Evolutionary conservation across 1,140 invertebrate species (phyloP).

Genomic region (Dendroctonus ponderosae): DNA sequence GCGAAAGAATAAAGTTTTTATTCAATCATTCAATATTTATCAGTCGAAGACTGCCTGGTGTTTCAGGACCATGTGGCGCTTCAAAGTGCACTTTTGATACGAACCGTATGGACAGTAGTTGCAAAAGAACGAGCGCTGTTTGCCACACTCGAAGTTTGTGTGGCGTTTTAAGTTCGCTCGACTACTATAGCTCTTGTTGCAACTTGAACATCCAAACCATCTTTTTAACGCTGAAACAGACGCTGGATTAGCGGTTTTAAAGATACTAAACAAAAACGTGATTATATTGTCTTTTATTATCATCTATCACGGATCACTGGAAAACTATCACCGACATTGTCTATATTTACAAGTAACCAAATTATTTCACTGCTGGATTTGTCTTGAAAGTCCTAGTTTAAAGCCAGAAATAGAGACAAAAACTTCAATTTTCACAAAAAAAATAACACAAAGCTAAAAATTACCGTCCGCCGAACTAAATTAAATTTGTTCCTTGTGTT

Average conservation of each 20-base stretch:
- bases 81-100: constrained; percentile 50
- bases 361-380: no score
- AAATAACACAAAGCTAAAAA: no score
- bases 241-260: no score
- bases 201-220: constrained; percentile 11
- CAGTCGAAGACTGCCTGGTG: constrained; percentile 4
- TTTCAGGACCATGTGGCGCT: constrained; percentile 30
- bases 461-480: no score
- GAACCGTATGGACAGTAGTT: constrained; percentile 41
- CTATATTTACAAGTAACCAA: no score
- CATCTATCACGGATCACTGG: neutral
- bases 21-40: no score
- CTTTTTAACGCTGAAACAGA: constrained; percentile 11
- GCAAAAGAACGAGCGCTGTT: constrained; percentile 54
- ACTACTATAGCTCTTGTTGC: constrained; percentile 13
- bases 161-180: constrained; percentile 20
- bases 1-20: neutral
- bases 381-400: no score
- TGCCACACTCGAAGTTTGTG: constrained; percentile 56
- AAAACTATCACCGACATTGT: neutral
- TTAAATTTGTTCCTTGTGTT: constrained; percentile 9
- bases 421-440: no score
- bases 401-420: no score
- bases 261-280: neutral
- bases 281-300: neutral